Percentiles rank a stretch among this genome's conserved stretches.
These are phyloP conservation scores for Physocephala rufipes DNA, from an alignment of 2,888 invertebrate genomes.

Conservation along the genomic window DNA sequence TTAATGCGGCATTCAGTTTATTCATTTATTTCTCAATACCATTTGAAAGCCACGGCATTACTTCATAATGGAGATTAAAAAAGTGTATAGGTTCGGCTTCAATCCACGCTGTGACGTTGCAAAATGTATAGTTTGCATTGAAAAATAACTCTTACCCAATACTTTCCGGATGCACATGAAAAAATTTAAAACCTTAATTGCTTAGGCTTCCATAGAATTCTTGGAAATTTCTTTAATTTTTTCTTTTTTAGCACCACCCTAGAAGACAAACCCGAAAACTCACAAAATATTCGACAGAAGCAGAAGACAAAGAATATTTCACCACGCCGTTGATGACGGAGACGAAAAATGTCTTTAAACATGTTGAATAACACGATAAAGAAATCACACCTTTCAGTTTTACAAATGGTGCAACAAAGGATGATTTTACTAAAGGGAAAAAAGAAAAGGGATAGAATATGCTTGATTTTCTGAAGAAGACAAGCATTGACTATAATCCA, in stretches of 20 bases:
- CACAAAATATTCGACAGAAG: slow-evolving; percentile 45
- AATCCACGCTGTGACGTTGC: neutral
- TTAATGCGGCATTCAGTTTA: neutral
- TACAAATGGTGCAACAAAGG: neutral
- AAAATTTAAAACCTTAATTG: neutral
- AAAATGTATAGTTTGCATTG: neutral
- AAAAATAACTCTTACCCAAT: neutral
- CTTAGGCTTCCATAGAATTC: slow-evolving; percentile 8
- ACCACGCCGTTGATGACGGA: slow-evolving; percentile 55
- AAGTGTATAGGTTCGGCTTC: neutral
- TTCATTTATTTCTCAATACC: too few species aligned
- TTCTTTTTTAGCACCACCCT: slow-evolving; percentile 53
- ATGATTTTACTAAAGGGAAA: neutral
- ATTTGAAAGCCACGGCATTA: neutral
- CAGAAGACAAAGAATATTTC: slow-evolving; percentile 39
- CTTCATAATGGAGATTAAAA: neutral
- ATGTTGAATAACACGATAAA: slow-evolving; percentile 25
- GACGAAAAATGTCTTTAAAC: slow-evolving; percentile 47
- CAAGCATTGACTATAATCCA: neutral
- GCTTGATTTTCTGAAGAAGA: neutral
- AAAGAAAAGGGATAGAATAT: neutral
- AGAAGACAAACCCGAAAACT: slow-evolving; percentile 30
- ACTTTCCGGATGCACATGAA: neutral
- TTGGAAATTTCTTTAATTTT: slow-evolving; percentile 17
- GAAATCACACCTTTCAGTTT: slow-evolving; percentile 31